Percentiles rank a stretch among this genome's conserved stretches.
phyloP scores from a whole-genome alignment of 2,888 invertebrate genomes.

The Myathropa florea region DNA sequence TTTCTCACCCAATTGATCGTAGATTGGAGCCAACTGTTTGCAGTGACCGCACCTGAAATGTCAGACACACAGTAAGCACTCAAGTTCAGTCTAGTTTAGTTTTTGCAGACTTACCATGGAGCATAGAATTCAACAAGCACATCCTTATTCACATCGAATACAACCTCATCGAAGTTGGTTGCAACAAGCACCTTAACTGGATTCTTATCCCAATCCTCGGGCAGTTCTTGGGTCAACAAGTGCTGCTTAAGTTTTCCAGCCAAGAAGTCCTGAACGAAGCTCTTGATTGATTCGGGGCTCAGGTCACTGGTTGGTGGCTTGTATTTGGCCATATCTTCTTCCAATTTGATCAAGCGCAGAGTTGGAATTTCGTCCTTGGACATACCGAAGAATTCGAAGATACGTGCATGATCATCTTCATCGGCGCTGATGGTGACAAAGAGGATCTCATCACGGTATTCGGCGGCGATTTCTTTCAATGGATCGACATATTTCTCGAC shows the following conservation, averaged over 20 bases:
- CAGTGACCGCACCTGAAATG: slow-evolving; percentile 92
- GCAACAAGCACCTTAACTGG: slow-evolving; percentile 96
- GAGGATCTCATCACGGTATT: slow-evolving; percentile 94
- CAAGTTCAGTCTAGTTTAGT: neutral
- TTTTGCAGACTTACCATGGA: slow-evolving; percentile 87
- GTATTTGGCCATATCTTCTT: slow-evolving; percentile 99
- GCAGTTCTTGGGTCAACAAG: slow-evolving; percentile 94
- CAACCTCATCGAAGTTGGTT: slow-evolving; percentile 97
- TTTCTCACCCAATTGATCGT: slow-evolving; percentile 97
- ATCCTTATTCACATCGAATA: slow-evolving; percentile 91
- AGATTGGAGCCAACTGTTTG: slow-evolving; percentile 98
- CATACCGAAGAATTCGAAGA: slow-evolving; percentile 99
- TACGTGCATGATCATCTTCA: slow-evolving; percentile 97
- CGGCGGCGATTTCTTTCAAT: slow-evolving; percentile 91
- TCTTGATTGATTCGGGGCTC: slow-evolving; percentile 79
- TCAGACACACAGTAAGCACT: neutral
- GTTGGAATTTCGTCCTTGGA: slow-evolving; percentile 95
- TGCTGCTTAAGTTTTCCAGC: slow-evolving; percentile 97
- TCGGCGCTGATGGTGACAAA: slow-evolving; percentile 97
- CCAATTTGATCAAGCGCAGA: slow-evolving; percentile 95
- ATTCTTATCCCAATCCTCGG: slow-evolving; percentile 97
- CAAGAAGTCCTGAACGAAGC: slow-evolving; percentile 94
- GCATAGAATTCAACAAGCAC: slow-evolving; percentile 99
- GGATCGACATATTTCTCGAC: slow-evolving; percentile 89
- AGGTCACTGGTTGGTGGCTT: slow-evolving; percentile 86